Conservation (phyloP, 2,888 invertebrate species). For the Harmothoe impar region DNA sequence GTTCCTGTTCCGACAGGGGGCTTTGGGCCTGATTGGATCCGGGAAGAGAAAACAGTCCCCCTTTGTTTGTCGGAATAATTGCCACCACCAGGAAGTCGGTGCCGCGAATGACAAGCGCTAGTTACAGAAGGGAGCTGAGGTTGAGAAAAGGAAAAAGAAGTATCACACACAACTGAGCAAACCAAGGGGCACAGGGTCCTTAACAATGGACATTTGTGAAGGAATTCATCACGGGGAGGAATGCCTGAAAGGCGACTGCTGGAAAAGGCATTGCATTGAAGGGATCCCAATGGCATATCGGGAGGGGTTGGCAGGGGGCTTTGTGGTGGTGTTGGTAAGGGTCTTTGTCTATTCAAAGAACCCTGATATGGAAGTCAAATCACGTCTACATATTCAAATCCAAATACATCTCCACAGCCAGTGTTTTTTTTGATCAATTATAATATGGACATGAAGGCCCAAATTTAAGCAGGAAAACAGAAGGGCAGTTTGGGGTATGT, state of each 20-base stretch:
- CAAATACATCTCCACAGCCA: too few relatives aligned
- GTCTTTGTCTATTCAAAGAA: too few relatives aligned
- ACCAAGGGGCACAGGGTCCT: neutral
- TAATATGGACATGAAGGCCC: too few relatives aligned
- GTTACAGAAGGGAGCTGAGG: neutral
- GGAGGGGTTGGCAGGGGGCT: too few relatives aligned
- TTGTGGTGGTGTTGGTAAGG: too few relatives aligned
- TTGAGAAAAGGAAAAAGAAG: neutral
- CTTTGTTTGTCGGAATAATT: constrained; percentile 23
- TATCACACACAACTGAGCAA: neutral
- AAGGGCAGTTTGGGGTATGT: too few relatives aligned
- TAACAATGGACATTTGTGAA: neutral
- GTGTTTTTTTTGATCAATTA: too few relatives aligned
- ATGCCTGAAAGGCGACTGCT: neutral
- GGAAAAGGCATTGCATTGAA: neutral
- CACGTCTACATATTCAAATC: neutral
- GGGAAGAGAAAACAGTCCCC: neutral
- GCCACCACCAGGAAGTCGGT: neutral
- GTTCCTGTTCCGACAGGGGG: constrained; percentile 18
- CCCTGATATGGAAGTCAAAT: neutral
- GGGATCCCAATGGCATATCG: neutral
- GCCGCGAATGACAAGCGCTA: neutral
- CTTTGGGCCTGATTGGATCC: constrained; percentile 26
- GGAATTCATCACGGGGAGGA: neutral
- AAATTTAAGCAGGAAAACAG: too few relatives aligned